Conservation (phyloP, 2,113 vertebrate genomes). For the Trachemys scripta region DNA sequence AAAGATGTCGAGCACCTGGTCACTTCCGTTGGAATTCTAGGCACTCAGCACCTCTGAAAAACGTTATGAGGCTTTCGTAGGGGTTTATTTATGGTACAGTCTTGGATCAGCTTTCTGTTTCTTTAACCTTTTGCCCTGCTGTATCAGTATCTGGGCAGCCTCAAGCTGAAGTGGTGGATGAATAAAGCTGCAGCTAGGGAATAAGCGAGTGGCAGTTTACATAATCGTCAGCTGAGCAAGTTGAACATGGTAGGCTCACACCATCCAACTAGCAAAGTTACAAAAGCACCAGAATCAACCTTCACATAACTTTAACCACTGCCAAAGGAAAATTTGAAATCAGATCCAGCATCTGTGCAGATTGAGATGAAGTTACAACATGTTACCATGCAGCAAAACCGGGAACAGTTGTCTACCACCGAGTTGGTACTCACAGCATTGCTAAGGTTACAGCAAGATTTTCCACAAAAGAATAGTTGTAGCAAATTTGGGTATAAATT, state of each 20-base stretch:
- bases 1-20: neutral
- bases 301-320: accelerated
- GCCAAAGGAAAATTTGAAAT: neutral
- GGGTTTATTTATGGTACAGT: neutral
- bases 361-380: neutral
- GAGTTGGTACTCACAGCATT: neutral
- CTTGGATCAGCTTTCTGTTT: too few species aligned
- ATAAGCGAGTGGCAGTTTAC: neutral
- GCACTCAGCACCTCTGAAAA: accelerated
- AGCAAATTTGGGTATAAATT: too few species aligned
- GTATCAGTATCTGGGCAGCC: too few species aligned
- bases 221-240: too few species aligned
- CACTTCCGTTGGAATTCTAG: neutral
- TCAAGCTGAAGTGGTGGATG: neutral
- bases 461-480: neutral
- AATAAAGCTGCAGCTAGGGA: neutral
- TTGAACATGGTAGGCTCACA: too few species aligned
- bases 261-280: neutral
- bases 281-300: neutral
- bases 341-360: neutral
- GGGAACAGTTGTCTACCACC: neutral
- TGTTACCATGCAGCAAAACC: neutral
- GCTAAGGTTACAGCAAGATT: neutral
- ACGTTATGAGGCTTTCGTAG: neutral
- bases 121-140: neutral